Conservation (phyloP, 2,113 vertebrate species). For the Psilopsiagon aurifrons region DNA sequence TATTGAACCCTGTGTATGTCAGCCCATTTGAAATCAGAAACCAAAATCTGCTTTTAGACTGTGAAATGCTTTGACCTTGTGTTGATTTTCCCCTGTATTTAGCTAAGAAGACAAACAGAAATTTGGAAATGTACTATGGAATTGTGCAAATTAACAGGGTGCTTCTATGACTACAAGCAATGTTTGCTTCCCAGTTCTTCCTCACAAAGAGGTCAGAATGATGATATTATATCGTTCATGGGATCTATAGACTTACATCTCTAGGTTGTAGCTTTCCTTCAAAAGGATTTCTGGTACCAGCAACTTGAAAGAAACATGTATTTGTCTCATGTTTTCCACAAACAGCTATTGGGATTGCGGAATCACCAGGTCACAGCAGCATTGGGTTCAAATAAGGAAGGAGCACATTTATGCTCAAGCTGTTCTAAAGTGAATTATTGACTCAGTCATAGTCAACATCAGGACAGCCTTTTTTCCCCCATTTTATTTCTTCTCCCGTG, state of each 20-base stretch:
- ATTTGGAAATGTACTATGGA: neutral
- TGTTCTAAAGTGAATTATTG: neutral
- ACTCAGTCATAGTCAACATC: neutral
- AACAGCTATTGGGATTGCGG: neutral
- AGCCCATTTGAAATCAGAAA: neutral
- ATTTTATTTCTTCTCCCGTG: neutral
- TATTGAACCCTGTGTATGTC: neutral
- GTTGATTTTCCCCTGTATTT: neutral
- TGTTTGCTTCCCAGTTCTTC: neutral
- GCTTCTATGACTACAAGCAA: neutral
- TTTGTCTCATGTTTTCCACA: neutral
- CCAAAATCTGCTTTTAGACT: neutral
- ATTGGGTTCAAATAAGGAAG: neutral
- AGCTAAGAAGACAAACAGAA: neutral
- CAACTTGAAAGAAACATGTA: neutral
- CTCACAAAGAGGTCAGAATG: neutral
- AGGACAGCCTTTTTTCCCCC: rapidly evolving
- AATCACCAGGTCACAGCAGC: neutral
- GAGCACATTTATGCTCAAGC: neutral
- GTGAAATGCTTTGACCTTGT: neutral
- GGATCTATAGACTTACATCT: neutral
- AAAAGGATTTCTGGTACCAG: neutral
- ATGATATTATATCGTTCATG: rapidly evolving
- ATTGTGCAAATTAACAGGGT: neutral
- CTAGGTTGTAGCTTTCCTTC: neutral